phyloP scores from a whole-genome alignment of 2,888 invertebrate genomes.

The Pelosia muscerda region DNA sequence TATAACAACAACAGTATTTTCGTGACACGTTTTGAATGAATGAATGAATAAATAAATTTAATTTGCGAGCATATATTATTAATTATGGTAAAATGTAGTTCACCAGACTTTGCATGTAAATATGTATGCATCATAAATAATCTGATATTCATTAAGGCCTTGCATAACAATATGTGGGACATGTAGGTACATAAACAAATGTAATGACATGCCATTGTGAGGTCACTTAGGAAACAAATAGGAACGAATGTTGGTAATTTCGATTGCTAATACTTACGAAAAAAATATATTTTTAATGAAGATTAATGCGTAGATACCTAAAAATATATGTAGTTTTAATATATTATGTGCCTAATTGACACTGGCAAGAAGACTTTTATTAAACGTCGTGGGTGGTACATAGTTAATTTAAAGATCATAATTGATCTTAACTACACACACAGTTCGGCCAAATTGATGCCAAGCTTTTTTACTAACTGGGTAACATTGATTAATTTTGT shows the following conservation, averaged over 20 bases:
- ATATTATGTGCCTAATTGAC: neutral
- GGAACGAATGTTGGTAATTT: no score
- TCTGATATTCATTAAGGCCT: neutral
- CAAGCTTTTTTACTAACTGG: neutral
- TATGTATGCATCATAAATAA: slow-evolving; percentile 1
- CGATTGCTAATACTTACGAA: no score
- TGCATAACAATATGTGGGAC: neutral
- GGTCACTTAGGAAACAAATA: no score
- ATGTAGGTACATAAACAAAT: no score
- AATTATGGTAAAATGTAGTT: neutral
- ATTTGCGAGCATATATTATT: neutral
- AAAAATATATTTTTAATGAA: no score
- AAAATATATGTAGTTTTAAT: no score
- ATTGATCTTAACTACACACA: neutral
- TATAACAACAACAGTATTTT: neutral
- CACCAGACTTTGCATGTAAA: neutral
- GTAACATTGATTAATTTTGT: no score
- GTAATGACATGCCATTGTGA: neutral
- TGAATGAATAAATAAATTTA: neutral
- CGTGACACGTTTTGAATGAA: neutral
- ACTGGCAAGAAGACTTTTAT: neutral
- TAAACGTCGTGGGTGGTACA: neutral
- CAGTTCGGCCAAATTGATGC: neutral
- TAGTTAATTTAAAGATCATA: neutral
- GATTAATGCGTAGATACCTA: no score